Evolutionary conservation across 1,140 invertebrate species (phyloP), one percentile per base, ranked within the genome.

Genomic region (Anagrus nilaparvatae): DNA sequence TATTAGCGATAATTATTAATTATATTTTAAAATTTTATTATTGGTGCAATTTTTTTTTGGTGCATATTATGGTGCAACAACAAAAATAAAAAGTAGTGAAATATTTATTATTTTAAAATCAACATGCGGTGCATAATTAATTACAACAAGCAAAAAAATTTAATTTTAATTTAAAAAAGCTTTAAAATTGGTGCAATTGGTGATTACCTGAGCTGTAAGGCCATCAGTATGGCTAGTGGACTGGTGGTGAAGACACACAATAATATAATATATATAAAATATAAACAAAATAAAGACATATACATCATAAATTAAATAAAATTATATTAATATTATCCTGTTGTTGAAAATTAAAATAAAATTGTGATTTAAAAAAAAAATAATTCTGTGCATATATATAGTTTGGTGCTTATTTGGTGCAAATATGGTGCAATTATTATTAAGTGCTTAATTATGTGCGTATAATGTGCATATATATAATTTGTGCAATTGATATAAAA

Each of bases 181-280:
- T n/a, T n/a, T 46, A 40, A 29, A 41, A 37, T 5, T 66, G 65
- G 64, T 68, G 64, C 63, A 65, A 63, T 60, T n/a, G n/a, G 60
- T 68, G 61, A 66, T 82, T 87, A 87, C 84, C 84, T 87, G 73
- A 81, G 76, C 61, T 86, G 74, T 61, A 85, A 74, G 73, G 81
- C 81, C 81, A 87, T 81, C 72, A 87, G 79, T 69, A 78, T 82
- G 78, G 81, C 82, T 76, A 87, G 81, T 62, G 82, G 82, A 80
- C 83, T 85, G 77, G 74, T 71, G 66, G 61, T 65, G 67, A 63
- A 69, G 64, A 66, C 65, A 68, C 65, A 68, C 60, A 68, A 67
- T 64, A 61, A 61, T 56, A 57, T 56, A 55, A 59, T 55, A 40
- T 38, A 37, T 30, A 55, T 55, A 55, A 51, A 59, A 60, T 55